Evolutionary conservation across 2,797 vertebrate genomes (phyloP).

Genomic region (Poeciliopsis paucimaculata): DNA sequence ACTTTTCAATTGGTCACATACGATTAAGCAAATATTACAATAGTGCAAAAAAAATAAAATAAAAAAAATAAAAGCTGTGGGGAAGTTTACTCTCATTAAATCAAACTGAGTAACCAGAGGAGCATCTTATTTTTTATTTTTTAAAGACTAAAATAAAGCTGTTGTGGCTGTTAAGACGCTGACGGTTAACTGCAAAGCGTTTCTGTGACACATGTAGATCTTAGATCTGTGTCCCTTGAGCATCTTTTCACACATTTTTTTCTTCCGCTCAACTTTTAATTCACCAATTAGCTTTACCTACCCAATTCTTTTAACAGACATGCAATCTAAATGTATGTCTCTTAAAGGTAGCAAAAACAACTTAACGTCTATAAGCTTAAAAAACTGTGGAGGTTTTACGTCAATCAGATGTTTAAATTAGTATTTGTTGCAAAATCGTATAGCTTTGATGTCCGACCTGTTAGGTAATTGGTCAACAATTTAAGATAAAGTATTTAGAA

Average conservation of each 20-base stretch:
- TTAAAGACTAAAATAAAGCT: background rate
- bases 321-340: background rate
- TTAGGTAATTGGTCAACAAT: background rate
- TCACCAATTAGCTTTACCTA: no score
- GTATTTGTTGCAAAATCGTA: background rate
- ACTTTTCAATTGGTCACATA: background rate
- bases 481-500: background rate
- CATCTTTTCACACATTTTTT: background rate
- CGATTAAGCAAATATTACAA: accelerated
- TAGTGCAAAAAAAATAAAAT: background rate
- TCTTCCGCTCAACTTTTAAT: background rate
- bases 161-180: background rate
- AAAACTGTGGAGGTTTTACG: no score
- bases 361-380: no score
- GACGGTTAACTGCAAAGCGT: background rate
- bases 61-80: no score
- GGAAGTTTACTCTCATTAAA: background rate
- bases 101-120: background rate
- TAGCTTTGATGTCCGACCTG: background rate
- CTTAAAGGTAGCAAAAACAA: background rate
- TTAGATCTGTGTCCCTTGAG: background rate
- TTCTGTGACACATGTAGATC: background rate
- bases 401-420: background rate
- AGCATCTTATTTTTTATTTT: background rate
- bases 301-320: background rate